phyloP scores from a whole-genome alignment of 1,140 invertebrate genomes.

The Camponotus vicinus region DNA sequence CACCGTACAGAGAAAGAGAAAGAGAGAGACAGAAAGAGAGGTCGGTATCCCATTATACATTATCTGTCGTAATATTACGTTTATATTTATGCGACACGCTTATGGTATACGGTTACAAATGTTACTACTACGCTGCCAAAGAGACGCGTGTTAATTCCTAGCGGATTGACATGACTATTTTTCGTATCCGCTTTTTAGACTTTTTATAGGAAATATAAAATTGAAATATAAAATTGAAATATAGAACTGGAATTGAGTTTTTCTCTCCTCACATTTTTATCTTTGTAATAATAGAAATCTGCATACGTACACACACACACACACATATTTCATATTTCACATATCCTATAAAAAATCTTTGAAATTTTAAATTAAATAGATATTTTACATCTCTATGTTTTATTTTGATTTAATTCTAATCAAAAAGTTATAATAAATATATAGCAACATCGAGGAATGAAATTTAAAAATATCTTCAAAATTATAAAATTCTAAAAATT shows the following conservation, averaged over 20 bases:
- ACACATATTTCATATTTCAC: background rate
- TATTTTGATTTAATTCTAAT: background rate
- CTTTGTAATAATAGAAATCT: too few species aligned
- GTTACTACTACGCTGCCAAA: constrained; percentile 21
- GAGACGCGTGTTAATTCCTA: constrained; percentile 51
- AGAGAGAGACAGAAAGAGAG: background rate
- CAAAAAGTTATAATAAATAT: background rate
- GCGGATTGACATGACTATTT: constrained; percentile 29
- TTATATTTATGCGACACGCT: constrained; percentile 78
- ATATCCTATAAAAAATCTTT: background rate
- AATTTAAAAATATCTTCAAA: background rate
- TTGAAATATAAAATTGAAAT: too few species aligned
- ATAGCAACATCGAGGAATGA: background rate
- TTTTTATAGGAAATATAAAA: too few species aligned
- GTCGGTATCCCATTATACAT: constrained; percentile 77
- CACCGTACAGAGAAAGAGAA: constrained; percentile 58
- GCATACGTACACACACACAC: too few species aligned
- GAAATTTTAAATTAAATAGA: too few species aligned
- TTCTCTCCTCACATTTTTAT: too few species aligned
- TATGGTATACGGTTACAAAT: constrained; percentile 47
- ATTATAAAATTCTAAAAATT: background rate
- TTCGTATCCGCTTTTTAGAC: too few species aligned
- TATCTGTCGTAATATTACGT: constrained; percentile 76
- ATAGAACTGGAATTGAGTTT: too few species aligned
- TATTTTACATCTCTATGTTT: too few species aligned